A percentile compares a stretch with the other conserved stretches of the same genome.
Conservation (phyloP, 2,113 vertebrate species). For the Hassar affinis region DNA sequence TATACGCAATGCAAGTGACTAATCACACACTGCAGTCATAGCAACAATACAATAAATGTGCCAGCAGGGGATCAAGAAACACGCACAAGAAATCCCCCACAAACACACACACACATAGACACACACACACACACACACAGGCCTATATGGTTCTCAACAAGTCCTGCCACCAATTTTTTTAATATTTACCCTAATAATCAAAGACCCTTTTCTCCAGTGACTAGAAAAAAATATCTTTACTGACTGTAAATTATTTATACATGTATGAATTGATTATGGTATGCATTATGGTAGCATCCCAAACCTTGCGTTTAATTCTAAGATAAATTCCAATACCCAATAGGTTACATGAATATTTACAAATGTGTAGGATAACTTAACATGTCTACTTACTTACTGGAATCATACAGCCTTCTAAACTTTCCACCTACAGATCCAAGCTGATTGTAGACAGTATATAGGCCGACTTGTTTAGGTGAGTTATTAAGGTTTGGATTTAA, state of each 20-base stretch:
- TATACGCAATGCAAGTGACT: not conserved
- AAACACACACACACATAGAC: not conserved
- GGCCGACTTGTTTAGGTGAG: not conserved
- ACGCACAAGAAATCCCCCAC: not conserved
- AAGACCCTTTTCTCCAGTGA: not conserved
- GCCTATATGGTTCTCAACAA: not conserved
- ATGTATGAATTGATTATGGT: no score
- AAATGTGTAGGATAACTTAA: not conserved
- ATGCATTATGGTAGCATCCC: no score
- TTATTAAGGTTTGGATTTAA: not conserved
- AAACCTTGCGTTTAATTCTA: not conserved
- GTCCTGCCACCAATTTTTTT: not conserved
- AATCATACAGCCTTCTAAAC: not conserved
- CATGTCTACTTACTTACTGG: not conserved
- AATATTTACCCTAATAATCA: not conserved
- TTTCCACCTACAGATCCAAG: not conserved
- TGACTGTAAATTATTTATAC: no score
- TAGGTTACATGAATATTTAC: not conserved
- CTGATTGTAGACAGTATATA: not conserved
- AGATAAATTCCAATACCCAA: not conserved
- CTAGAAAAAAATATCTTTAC: not conserved
- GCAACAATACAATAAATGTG: not conserved
- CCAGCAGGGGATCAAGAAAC: not conserved
- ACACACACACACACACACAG: not conserved
- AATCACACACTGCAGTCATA: not conserved